Evolutionary conservation across 2,888 invertebrate genomes (phyloP).

Genomic region (Nomada lathburiana): DNA sequence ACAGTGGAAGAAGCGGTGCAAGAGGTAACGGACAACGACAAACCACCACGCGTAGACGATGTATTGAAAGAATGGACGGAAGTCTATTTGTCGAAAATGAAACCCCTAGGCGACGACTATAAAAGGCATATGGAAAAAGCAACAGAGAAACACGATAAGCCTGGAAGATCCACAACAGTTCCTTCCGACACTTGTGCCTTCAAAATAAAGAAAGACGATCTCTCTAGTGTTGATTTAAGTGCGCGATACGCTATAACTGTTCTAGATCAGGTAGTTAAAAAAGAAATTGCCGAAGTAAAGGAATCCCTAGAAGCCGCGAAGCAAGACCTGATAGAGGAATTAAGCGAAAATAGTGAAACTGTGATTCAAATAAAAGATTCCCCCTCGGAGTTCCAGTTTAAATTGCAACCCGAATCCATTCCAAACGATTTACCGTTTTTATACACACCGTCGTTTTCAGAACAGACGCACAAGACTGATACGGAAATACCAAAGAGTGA

Average conservation of each 20-base stretch:
- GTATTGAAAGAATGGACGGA: conserved; percentile 69
- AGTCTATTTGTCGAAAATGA: conserved; percentile 66
- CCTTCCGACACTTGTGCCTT: conserved; percentile 83
- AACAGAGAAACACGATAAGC: conserved; percentile 76
- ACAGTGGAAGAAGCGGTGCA: conserved; percentile 8
- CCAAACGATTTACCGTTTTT: conserved; percentile 86
- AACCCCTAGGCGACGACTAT: conserved; percentile 76
- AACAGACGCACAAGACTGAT: conserved; percentile 74
- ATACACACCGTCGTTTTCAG: conserved; percentile 83
- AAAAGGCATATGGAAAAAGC: conserved; percentile 73
- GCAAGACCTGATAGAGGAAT: conserved; percentile 89
- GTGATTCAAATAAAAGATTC: conserved; percentile 87
- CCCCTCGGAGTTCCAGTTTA: conserved; percentile 91
- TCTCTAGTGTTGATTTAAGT: conserved; percentile 79
- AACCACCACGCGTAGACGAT: conserved; percentile 71
- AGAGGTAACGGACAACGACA: conserved; percentile 67
- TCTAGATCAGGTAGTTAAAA: conserved; percentile 86
- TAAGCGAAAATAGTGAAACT: conserved; percentile 87
- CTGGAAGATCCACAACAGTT: conserved; percentile 64
- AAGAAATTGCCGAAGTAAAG: conserved; percentile 90
- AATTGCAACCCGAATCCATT: conserved; percentile 87
- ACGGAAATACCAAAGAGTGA: conserved; percentile 54
- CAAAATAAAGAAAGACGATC: conserved; percentile 83
- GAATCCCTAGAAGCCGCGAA: conserved; percentile 90
- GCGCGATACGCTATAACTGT: conserved; percentile 81